Evolutionary conservation across 1,140 invertebrate genomes (phyloP).

Genomic region (Drosophila kanapiae): DNA sequence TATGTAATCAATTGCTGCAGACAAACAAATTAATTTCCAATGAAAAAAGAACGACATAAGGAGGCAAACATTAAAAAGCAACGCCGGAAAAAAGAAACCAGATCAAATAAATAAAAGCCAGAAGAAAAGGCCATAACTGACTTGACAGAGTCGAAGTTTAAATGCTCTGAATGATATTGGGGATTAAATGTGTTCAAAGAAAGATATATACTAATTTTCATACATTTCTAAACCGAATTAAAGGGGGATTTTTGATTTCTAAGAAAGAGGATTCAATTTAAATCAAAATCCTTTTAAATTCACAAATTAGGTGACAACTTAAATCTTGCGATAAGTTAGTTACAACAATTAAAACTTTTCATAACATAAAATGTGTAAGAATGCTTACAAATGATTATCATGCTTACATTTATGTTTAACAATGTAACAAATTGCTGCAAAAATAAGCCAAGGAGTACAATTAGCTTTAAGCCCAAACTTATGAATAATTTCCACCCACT

Average conservation of each 20-base stretch:
- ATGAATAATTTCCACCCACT: neutral
- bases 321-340: neutral
- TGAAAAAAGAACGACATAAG: slow-evolving; percentile 10
- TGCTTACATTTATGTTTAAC: neutral
- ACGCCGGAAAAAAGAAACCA: slow-evolving; percentile 35
- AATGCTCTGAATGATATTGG: slow-evolving; percentile 16
- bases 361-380: too few relatives aligned
- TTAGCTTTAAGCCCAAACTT: neutral
- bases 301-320: too few relatives aligned
- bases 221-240: neutral
- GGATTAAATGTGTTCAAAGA: neutral
- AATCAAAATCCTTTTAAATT: neutral
- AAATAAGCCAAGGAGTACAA: neutral
- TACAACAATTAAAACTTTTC: neutral
- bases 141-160: slow-evolving; percentile 23
- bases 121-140: neutral
- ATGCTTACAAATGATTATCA: too few relatives aligned
- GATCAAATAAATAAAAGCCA: slow-evolving; percentile 41
- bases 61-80: slow-evolving; percentile 21
- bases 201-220: neutral
- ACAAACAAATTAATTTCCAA: slow-evolving; percentile 22
- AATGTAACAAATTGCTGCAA: neutral
- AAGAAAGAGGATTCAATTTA: neutral
- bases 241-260: neutral
- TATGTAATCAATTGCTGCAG: slow-evolving; percentile 15